Conservation (phyloP, 2,888 invertebrate species). For the Cephonodes hylas region DNA sequence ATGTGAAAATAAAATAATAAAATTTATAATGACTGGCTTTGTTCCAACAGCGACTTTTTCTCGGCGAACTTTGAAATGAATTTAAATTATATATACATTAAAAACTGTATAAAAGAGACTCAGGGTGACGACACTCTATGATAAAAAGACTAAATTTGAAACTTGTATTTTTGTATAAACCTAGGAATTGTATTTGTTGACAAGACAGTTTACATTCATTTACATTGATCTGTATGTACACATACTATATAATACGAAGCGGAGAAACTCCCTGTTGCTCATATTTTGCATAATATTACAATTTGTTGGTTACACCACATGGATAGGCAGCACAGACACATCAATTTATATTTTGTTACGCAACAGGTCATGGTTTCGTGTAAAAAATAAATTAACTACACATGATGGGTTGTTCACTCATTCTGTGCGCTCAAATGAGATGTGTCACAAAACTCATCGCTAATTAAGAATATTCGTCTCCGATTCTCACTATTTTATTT, state of each 20-base stretch:
- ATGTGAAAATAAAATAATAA: too few relatives aligned
- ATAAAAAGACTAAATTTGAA: neutral
- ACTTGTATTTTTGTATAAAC: neutral
- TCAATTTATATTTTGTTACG: slow-evolving; percentile 27
- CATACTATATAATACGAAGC: slow-evolving; percentile 13
- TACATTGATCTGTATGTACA: slow-evolving; percentile 28
- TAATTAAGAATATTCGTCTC: neutral
- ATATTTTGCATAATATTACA: slow-evolving; percentile 48
- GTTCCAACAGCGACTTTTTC: too few relatives aligned
- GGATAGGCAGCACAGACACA: slow-evolving; percentile 30
- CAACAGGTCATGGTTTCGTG: slow-evolving; percentile 20
- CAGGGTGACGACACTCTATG: neutral
- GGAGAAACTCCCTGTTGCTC: slow-evolving; percentile 39
- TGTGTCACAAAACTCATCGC: neutral
- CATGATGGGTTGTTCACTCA: neutral
- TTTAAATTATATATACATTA: too few relatives aligned
- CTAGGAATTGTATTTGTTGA: neutral
- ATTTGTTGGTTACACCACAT: slow-evolving; percentile 43
- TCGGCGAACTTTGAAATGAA: too few relatives aligned
- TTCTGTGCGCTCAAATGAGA: neutral
- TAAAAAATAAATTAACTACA: neutral
- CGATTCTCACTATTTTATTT: neutral
- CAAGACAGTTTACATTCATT: slow-evolving; percentile 34
- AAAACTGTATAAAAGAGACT: too few relatives aligned
- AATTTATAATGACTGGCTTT: too few relatives aligned